Evolutionary conservation across 2,888 invertebrate genomes (phyloP).

Genomic region (Kuschelorhynchus macadamiae): DNA sequence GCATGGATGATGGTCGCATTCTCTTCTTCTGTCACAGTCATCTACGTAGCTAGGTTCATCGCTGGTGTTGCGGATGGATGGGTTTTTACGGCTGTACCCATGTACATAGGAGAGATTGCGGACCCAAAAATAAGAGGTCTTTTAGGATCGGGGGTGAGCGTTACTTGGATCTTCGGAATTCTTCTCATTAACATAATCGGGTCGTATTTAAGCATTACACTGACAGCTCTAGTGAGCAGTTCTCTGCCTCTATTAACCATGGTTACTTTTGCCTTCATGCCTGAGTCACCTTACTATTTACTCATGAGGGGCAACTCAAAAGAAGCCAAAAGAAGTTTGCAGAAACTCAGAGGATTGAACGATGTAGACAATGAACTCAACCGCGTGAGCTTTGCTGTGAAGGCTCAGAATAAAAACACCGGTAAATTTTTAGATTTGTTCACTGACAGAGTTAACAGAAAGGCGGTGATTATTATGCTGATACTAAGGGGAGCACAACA

Average conservation of each 20-base stretch:
- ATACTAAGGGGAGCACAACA: slow-evolving; percentile 72
- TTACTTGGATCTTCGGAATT: slow-evolving; percentile 71
- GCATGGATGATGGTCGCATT: slow-evolving; percentile 77
- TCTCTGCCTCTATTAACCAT: slow-evolving; percentile 69
- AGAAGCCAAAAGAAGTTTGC: slow-evolving; percentile 70
- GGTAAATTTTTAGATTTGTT: slow-evolving; percentile 73
- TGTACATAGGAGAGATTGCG: slow-evolving; percentile 76
- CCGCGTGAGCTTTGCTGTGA: slow-evolving; percentile 61
- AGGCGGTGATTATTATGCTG: slow-evolving; percentile 76
- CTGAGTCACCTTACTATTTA: slow-evolving; percentile 74
- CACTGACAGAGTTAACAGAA: slow-evolving; percentile 73
- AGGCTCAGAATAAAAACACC: slow-evolving; percentile 68
- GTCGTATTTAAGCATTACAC: slow-evolving; percentile 69
- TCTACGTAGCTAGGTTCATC: slow-evolving; percentile 72
- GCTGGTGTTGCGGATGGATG: slow-evolving; percentile 74
- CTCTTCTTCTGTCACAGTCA: slow-evolving; percentile 71
- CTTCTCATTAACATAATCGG: slow-evolving; percentile 71
- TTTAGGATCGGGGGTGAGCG: slow-evolving; percentile 73
- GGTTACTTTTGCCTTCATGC: slow-evolving; percentile 70
- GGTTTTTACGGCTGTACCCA: slow-evolving; percentile 69
- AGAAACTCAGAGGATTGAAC: slow-evolving; percentile 68
- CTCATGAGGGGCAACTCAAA: slow-evolving; percentile 67
- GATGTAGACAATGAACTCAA: slow-evolving; percentile 69
- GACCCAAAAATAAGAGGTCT: slow-evolving; percentile 73
- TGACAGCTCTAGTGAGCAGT: slow-evolving; percentile 70